Percentiles rank a stretch among this genome's conserved stretches.
phyloP scores from a whole-genome alignment of 2,113 vertebrate genomes.

The Mustela nigripes region DNA sequence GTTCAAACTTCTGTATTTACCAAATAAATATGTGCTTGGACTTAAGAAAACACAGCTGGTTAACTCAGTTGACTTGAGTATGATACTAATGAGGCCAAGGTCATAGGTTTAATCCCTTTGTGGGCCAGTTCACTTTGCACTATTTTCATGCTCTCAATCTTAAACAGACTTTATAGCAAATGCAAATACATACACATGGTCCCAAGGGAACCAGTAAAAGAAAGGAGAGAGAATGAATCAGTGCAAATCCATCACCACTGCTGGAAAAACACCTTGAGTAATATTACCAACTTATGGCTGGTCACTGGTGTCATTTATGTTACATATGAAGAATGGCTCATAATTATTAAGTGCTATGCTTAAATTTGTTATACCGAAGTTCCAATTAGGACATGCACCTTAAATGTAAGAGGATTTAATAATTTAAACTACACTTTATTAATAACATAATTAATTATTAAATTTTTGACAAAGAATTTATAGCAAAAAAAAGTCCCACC shows the following conservation, averaged over 20 bases:
- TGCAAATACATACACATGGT: neutral
- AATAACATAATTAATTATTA: neutral
- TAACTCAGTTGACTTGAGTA: constrained; percentile 32
- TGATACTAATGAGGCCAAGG: constrained; percentile 64
- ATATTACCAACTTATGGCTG: neutral
- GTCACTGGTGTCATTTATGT: neutral
- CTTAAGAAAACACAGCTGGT: constrained; percentile 71
- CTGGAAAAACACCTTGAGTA: constrained; percentile 50
- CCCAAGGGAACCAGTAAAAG: constrained; percentile 39
- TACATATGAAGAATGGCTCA: constrained; percentile 15
- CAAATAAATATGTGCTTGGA: constrained; percentile 64
- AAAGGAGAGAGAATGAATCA: constrained; percentile 34
- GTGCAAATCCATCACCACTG: neutral
- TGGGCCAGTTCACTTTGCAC: constrained; percentile 60
- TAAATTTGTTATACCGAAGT: constrained; percentile 5
- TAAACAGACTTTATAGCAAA: constrained; percentile 64
- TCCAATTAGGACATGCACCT: neutral
- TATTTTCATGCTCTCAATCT: constrained; percentile 64
- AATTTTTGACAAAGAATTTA: constrained; percentile 29
- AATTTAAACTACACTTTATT: constrained; percentile 27
- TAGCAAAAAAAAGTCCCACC: neutral
- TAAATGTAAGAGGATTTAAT: constrained; percentile 28
- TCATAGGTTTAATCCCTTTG: constrained; percentile 59
- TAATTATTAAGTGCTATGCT: neutral
- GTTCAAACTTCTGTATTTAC: constrained; percentile 54